Conservation (phyloP, 2,888 invertebrate genomes). For the Agrochola macilenta region DNA sequence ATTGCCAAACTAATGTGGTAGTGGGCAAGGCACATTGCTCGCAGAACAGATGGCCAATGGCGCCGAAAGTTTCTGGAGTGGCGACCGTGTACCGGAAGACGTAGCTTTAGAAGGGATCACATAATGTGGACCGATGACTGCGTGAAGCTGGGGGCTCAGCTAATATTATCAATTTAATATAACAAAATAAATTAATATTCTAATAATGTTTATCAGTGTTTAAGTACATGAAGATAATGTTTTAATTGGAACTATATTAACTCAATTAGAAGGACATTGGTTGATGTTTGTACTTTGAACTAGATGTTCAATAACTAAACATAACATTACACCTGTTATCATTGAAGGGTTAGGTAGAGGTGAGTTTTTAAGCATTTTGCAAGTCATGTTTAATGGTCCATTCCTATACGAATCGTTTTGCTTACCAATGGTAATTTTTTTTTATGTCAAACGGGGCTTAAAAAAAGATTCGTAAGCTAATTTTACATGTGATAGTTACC, state of each 20-base stretch:
- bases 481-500: too few relatives aligned
- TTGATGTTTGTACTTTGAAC: constrained; percentile 37
- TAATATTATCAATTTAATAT: neutral
- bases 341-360: neutral
- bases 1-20: neutral
- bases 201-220: constrained; percentile 30
- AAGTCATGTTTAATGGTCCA: too few relatives aligned
- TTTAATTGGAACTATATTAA: constrained; percentile 35
- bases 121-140: neutral
- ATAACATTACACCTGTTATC: neutral
- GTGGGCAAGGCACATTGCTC: neutral
- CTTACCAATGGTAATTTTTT: too few relatives aligned
- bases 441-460: too few relatives aligned
- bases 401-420: too few relatives aligned
- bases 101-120: neutral
- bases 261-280: constrained; percentile 19
- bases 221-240: constrained; percentile 22
- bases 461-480: too few relatives aligned
- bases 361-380: too few relatives aligned
- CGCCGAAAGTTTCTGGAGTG: neutral
- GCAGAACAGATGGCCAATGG: neutral
- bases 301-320: neutral
- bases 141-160: too few relatives aligned
- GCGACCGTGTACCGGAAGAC: neutral
- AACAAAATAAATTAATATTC: constrained; percentile 8